Base-by-base conservation (phyloP, 1,140 invertebrate genomes). In the Trichoplusia ni region DNA sequence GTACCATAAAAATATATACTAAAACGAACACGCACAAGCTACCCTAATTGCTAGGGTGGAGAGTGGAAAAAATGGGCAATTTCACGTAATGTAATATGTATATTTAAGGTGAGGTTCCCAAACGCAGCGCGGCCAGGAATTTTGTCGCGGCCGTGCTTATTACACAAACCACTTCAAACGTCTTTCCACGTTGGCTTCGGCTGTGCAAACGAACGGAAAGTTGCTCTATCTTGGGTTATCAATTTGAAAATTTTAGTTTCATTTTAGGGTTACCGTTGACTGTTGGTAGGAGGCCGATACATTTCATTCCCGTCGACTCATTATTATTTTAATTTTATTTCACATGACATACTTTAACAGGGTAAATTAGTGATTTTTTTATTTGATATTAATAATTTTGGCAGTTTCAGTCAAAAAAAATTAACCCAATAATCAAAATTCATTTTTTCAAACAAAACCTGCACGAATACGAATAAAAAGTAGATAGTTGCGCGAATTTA, bases 51-150 rank as follows among this genome's bases (percentile, higher is more conserved):
- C 77, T 89, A 76, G 88, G 88, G 88, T 87, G 88, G 88, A 89
- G 88, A 90, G 88, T 90, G 88, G 88, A 90, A 90, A 90, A 90
- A 90, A 89, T 90, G 86, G 88, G 83, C 86, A 90, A 90, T 90
- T 89, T 87, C 82, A 88, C 86, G 88, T 90, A 90, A 90, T 90
- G 85, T 88, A 90, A 90, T 90, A 90, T 90, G 88, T 89, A 90
- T 90, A 88, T 89, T 89, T 89, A 90, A 90, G 86, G 82, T 80
- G 79, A 82, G 81, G 79, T 81, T 84, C 75, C 79, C 73, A 73
- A 86, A 82, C 74, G 77, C 70, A 68, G 67, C 77, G 14, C 38
- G 56, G 21, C 40, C 56, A 71, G 83, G 72, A 81, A 81, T 80
- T 83, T 78, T 85, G 84, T 90, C 88, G 84, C 79, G 77, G 82